Conservation (phyloP, 2,113 vertebrate species). For the Clarias magur region DNA sequence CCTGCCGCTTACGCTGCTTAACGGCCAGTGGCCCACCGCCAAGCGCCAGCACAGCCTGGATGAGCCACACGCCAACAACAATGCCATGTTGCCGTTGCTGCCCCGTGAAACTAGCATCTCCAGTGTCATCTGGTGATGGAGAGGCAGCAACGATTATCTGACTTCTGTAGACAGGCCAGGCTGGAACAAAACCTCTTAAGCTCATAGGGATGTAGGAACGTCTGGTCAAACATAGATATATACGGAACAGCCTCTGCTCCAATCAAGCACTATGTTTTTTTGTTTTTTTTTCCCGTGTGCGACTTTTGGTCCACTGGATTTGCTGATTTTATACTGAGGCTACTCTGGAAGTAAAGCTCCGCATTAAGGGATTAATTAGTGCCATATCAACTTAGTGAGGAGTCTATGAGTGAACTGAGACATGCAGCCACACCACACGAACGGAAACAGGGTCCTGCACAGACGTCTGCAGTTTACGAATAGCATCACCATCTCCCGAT, state of each 20-base stretch:
- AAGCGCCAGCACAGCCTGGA: conserved; percentile 92
- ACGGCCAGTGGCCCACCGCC: conserved; percentile 92
- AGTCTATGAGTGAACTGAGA: conserved; percentile 44
- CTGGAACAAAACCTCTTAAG: conserved; percentile 42
- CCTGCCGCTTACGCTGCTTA: conserved; percentile 99
- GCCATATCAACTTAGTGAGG: conserved; percentile 37
- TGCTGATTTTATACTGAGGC: conserved; percentile 35
- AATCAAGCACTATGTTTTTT: conserved; percentile 3
- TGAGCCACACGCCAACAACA: conserved; percentile 97
- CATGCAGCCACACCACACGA: conserved; percentile 65
- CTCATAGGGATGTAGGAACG: neutral
- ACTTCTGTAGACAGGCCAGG: conserved; percentile 39
- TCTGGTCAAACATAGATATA: conserved; percentile 19
- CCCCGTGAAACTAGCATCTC: conserved; percentile 99
- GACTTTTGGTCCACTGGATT: conserved; percentile 21
- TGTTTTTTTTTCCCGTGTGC: neutral
- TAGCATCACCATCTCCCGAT: conserved; percentile 92
- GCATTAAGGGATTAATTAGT: conserved; percentile 36
- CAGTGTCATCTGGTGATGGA: conserved; percentile 95
- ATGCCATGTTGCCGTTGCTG: conserved; percentile 94
- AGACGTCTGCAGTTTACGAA: conserved; percentile 93
- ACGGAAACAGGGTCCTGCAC: conserved; percentile 99
- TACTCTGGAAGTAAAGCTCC: conserved; percentile 27
- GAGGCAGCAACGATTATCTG: neutral
- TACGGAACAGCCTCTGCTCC: conserved; percentile 20